A percentile compares a stretch with the other conserved stretches of the same genome.
These are phyloP conservation scores for Ametastegia equiseti DNA, from an alignment of 2,888 invertebrate species.

Conservation along the genomic window DNA sequence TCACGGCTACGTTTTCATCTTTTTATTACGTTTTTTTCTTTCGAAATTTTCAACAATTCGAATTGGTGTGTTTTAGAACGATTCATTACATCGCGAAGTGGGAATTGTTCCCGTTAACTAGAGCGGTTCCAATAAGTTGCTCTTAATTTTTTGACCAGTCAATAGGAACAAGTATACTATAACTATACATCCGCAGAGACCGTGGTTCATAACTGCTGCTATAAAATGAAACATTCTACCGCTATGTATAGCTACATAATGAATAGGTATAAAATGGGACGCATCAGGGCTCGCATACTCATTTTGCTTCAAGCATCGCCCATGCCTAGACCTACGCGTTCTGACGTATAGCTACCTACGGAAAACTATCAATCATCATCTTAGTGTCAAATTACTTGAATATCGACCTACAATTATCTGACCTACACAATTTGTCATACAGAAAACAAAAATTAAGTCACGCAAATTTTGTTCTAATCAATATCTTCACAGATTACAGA, in stretches of 20 bases:
- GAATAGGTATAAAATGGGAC: constrained; percentile 25
- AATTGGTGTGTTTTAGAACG: not conserved
- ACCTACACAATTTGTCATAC: not conserved
- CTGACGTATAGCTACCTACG: not conserved
- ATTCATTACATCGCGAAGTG: constrained; percentile 19
- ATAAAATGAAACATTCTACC: not conserved
- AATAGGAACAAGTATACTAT: not conserved
- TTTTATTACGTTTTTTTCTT: not conserved
- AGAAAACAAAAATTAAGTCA: not conserved
- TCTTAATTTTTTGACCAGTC: constrained; percentile 31
- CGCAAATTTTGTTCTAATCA: too few relatives aligned
- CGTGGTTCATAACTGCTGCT: not conserved
- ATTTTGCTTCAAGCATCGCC: constrained; percentile 6
- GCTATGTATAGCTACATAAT: not conserved
- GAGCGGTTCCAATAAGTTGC: constrained; percentile 34
- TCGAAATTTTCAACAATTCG: not conserved
- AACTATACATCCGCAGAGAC: not conserved
- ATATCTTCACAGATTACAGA: too few relatives aligned
- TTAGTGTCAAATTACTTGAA: not conserved
- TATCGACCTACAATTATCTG: not conserved
- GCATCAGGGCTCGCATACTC: not conserved
- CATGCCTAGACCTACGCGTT: constrained; percentile 4
- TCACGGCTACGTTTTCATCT: constrained; percentile 4
- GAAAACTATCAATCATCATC: not conserved
- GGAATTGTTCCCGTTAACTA: constrained; percentile 37